phyloP scores from a whole-genome alignment of 2,797 vertebrate genomes.

The Liparis tanakae region DNA sequence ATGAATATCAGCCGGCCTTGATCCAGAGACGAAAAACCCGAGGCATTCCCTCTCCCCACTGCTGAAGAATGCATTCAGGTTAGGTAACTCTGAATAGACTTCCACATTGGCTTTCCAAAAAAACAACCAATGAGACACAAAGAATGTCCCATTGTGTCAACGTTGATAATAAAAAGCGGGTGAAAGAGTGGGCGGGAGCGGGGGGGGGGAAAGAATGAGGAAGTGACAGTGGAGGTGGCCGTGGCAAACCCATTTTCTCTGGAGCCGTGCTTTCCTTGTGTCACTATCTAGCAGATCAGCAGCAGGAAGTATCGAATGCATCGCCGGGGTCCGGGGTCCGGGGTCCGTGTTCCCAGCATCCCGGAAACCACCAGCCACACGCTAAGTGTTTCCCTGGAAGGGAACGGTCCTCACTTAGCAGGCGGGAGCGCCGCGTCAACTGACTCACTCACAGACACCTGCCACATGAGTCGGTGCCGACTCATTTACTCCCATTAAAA shows the following conservation, averaged over 20 bases:
- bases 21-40: slow-evolving; percentile 13
- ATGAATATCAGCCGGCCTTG: slow-evolving; percentile 12
- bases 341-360: slow-evolving; percentile 57
- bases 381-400: slow-evolving; percentile 50
- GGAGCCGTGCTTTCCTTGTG: slow-evolving; percentile 33
- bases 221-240: slow-evolving; percentile 53
- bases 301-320: slow-evolving; percentile 56
- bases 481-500: slow-evolving; percentile 53
- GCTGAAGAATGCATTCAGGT: slow-evolving; percentile 48
- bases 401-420: slow-evolving; percentile 15
- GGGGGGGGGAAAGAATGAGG: slow-evolving; percentile 59
- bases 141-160: slow-evolving; percentile 66
- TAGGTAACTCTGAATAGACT: slow-evolving; percentile 25
- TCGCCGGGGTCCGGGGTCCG: slow-evolving; percentile 43
- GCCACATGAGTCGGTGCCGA: slow-evolving; percentile 29
- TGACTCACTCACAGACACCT: slow-evolving; percentile 51
- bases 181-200: slow-evolving; percentile 23
- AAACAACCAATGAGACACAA: slow-evolving; percentile 46
- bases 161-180: slow-evolving; percentile 37
- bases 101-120: not conserved
- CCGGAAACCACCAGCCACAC: slow-evolving; percentile 50
- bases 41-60: slow-evolving; percentile 11
- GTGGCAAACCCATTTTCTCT: slow-evolving; percentile 41
- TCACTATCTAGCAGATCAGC: slow-evolving; percentile 64
- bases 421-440: slow-evolving; percentile 19